A percentile compares a stretch with the other conserved stretches of the same genome.
Conservation (phyloP, 2,797 vertebrate genomes). For the Phoeniculus purpureus region DNA sequence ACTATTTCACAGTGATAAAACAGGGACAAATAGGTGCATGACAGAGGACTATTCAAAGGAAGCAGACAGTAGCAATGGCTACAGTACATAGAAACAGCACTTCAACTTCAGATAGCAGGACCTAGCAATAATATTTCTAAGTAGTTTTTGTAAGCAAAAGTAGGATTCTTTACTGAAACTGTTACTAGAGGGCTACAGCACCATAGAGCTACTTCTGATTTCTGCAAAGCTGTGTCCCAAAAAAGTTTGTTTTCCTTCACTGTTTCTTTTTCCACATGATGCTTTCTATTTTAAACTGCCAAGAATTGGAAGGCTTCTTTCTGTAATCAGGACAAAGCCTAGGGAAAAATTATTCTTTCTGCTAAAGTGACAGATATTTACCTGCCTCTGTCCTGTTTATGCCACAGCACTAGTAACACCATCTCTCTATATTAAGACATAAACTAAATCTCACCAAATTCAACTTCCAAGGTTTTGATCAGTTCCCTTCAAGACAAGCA, state of each 20-base stretch:
- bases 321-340: neutral
- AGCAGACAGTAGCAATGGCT: slow-evolving; percentile 42
- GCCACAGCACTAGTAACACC: neutral
- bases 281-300: neutral
- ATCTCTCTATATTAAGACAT: neutral
- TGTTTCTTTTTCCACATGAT: neutral
- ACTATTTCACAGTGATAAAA: neutral
- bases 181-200: neutral
- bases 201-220: neutral
- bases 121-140: slow-evolving; percentile 50
- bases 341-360: neutral
- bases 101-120: neutral
- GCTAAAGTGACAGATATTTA: neutral
- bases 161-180: neutral
- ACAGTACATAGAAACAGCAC: neutral
- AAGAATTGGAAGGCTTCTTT: neutral
- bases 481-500: neutral
- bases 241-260: neutral
- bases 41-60: neutral
- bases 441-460: neutral
- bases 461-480: neutral
- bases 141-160: neutral
- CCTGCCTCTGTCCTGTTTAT: neutral
- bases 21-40: neutral
- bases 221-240: neutral